A percentile compares a stretch with the other conserved stretches of the same genome.
Conservation (phyloP, 2,113 vertebrate genomes). For the Cyphomyrus discorhynchus region DNA sequence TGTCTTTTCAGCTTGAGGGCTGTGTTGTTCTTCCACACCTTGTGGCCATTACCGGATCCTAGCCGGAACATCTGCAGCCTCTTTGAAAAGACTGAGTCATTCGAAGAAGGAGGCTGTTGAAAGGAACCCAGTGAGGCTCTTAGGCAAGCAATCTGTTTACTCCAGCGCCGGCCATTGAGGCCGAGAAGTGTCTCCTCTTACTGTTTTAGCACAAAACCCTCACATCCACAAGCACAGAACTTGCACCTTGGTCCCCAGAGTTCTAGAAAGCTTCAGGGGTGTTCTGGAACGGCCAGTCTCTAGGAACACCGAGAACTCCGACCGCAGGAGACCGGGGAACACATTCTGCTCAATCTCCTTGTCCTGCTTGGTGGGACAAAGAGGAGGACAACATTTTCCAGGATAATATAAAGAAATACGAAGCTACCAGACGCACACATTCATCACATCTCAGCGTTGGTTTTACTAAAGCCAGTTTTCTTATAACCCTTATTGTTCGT, state of each 20-base stretch:
- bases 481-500: constrained; percentile 48
- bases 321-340: not conserved
- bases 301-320: not conserved
- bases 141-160: not conserved
- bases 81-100: not conserved
- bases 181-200: not conserved
- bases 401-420: constrained; percentile 26
- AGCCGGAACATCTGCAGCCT: not conserved
- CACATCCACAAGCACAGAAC: not conserved
- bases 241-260: not conserved
- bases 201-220: not conserved
- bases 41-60: not conserved
- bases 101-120: not conserved
- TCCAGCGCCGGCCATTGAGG: not conserved
- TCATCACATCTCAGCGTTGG: constrained; percentile 34
- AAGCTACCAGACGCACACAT: constrained; percentile 27
- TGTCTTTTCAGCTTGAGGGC: not conserved
- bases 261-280: constrained; percentile 4
- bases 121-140: not conserved
- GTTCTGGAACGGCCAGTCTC: not conserved
- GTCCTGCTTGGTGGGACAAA: not conserved
- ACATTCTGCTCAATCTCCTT: not conserved
- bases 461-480: constrained; percentile 36
- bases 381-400: not conserved
- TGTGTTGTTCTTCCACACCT: not conserved